Evolutionary conservation across 2,888 invertebrate species (phyloP).

Genomic region (Drosophila pegasa): DNA sequence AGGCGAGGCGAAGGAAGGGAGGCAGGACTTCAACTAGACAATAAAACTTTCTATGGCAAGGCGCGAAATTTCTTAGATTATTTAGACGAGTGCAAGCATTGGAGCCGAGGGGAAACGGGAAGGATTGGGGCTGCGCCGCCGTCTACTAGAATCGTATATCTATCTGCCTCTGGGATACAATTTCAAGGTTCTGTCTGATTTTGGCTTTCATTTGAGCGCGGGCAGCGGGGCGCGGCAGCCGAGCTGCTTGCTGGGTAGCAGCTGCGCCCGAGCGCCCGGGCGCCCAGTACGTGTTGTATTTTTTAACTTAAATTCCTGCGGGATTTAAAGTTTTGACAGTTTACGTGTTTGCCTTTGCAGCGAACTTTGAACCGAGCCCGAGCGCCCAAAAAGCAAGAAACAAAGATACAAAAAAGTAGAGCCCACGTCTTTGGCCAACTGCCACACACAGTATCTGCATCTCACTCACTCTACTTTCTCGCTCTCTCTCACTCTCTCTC

Average conservation of each 20-base stretch:
- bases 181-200: conserved; percentile 74
- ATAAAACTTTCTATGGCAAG: conserved; percentile 77
- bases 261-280: conserved; percentile 62
- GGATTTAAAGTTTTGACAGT: conserved; percentile 83
- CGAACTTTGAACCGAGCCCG: conserved; percentile 73
- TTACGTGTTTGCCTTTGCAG: conserved; percentile 79
- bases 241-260: conserved; percentile 42
- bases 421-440: conserved; percentile 45
- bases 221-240: neutral
- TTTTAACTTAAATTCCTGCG: conserved; percentile 82
- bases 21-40: conserved; percentile 59
- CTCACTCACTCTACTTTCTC: conserved; percentile 16
- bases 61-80: conserved; percentile 75
- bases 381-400: conserved; percentile 6
- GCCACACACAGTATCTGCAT: conserved; percentile 36
- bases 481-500: conserved; percentile 4
- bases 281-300: conserved; percentile 77
- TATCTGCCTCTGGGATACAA: conserved; percentile 58
- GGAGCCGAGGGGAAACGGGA: neutral
- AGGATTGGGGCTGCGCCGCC: conserved; percentile 9
- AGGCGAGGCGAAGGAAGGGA: neutral
- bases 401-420: conserved; percentile 31
- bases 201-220: conserved; percentile 38
- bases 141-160: conserved; percentile 50
- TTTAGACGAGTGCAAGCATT: conserved; percentile 49